These are phyloP conservation scores for Drosophila anomalata DNA, from an alignment of 2,888 invertebrate species.

Conservation along the genomic window DNA sequence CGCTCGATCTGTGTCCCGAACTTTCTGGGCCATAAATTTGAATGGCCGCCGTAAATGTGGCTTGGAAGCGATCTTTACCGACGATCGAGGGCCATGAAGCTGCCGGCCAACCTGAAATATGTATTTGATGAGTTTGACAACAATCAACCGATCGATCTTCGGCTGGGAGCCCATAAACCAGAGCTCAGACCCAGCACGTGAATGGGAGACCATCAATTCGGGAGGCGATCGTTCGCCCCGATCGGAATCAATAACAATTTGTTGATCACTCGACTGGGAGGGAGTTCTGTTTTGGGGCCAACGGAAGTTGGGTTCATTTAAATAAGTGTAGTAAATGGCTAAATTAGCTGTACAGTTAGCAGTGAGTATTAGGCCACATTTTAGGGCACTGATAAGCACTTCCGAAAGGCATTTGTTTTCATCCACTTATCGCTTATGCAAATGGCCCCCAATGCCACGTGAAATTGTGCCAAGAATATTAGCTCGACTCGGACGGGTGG, in stretches of 20 bases:
- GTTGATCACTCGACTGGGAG: conserved; percentile 44
- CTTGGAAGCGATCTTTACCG: conserved; percentile 64
- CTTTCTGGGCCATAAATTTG: conserved; percentile 49
- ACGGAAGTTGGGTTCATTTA: conserved; percentile 57
- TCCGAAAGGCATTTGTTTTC: conserved; percentile 17
- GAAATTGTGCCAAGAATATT: conserved; percentile 22
- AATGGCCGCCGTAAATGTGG: conserved; percentile 60
- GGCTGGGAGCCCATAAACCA: conserved; percentile 63
- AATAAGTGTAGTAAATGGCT: conserved; percentile 53
- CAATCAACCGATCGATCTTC: conserved; percentile 73
- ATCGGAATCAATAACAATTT: conserved; percentile 73
- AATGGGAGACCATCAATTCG: conserved; percentile 64
- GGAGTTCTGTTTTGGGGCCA: conserved; percentile 27
- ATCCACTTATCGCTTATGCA: conserved; percentile 16
- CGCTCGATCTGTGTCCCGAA: background rate
- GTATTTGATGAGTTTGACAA: conserved; percentile 75
- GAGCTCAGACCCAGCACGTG: conserved; percentile 42
- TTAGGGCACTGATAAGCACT: conserved; percentile 10
- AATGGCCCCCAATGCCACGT: conserved; percentile 19
- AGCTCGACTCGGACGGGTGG: conserved; percentile 31
- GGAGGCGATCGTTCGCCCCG: conserved; percentile 70
- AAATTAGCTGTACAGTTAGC: conserved; percentile 57
- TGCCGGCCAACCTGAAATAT: conserved; percentile 61
- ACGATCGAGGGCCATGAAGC: conserved; percentile 63
- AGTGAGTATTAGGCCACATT: conserved; percentile 23